Percentiles rank a stretch among this genome's conserved stretches.
phyloP scores from a whole-genome alignment of 64 coral and sea anemone species.

The Porites australiensis region DNA sequence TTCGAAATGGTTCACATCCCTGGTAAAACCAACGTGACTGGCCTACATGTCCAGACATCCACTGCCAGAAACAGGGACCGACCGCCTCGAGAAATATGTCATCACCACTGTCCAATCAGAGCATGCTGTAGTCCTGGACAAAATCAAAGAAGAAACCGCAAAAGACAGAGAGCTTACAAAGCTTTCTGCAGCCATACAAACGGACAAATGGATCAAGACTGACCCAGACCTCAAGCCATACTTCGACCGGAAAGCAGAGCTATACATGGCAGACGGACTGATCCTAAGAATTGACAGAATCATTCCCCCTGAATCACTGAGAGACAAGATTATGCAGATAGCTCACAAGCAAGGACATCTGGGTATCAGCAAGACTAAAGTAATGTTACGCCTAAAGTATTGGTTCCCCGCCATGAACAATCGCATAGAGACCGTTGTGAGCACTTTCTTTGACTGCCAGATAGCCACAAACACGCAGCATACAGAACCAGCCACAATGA shows the following conservation, averaged over 20 bases:
- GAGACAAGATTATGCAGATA: conserved; percentile 53
- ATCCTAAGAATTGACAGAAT: conserved; percentile 63
- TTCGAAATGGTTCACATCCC: conserved; percentile 59
- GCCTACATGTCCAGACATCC: conserved; percentile 66
- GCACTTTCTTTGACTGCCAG: conserved; percentile 78
- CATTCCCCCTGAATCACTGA: conserved; percentile 55
- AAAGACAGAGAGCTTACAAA: conserved; percentile 41
- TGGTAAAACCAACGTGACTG: conserved; percentile 48
- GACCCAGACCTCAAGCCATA: conserved; percentile 67
- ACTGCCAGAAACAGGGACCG: conserved; percentile 22
- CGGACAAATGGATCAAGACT: conserved; percentile 57
- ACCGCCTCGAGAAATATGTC: conserved; percentile 36
- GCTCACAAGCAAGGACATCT: conserved; percentile 82
- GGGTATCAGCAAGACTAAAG: conserved; percentile 73
- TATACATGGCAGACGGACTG: conserved; percentile 46
- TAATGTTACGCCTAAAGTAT: conserved; percentile 70
- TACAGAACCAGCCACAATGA: conserved; percentile 63
- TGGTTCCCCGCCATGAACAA: conserved; percentile 73
- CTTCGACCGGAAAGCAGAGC: conserved; percentile 55
- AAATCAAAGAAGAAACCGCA: conserved; percentile 50
- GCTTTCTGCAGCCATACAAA: conserved; percentile 62
- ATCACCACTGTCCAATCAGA: conserved; percentile 31
- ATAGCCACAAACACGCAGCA: conserved; percentile 44
- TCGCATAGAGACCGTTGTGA: conserved; percentile 57
- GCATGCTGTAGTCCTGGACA: conserved; percentile 60